These are phyloP conservation scores for Eurois occulta DNA, from an alignment of 2,888 invertebrate species.

Conservation along the genomic window DNA sequence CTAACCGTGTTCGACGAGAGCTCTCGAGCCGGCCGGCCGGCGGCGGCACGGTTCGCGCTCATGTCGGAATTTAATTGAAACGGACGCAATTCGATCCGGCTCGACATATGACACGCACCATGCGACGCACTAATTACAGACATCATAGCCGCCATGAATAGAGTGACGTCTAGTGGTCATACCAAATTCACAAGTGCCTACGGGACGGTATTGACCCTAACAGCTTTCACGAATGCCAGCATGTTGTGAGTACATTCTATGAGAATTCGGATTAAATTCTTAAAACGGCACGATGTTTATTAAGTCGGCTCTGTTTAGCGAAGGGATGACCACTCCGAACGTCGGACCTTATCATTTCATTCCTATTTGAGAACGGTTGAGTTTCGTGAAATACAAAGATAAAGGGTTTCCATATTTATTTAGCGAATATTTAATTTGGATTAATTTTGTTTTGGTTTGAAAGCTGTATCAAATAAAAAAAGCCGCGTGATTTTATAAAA, in stretches of 20 bases:
- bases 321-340: conserved; percentile 56
- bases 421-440: conserved; percentile 13
- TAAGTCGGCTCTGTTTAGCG: conserved; percentile 47
- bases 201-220: conserved; percentile 66
- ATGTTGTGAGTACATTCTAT: conserved; percentile 14
- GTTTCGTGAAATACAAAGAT: conserved; percentile 49
- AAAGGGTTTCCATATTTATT: conserved; percentile 24
- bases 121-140: conserved; percentile 83
- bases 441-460: conserved; percentile 11
- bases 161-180: conserved; percentile 84
- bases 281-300: conserved; percentile 55
- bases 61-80: conserved; percentile 86
- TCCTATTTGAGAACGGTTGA: conserved; percentile 59
- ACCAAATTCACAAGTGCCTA: conserved; percentile 67
- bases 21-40: conserved; percentile 75
- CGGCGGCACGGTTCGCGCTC: conserved; percentile 71
- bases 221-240: conserved; percentile 29
- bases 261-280: conserved; percentile 57
- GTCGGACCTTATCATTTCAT: conserved; percentile 57
- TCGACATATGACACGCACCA: conserved; percentile 76
- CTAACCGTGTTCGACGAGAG: conserved; percentile 76
- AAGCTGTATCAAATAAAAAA: not conserved
- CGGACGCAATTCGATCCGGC: conserved; percentile 78
- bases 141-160: conserved; percentile 73
- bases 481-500: not conserved